phyloP scores from a whole-genome alignment of 2,888 invertebrate species.

The Dolichopus griseipennis region DNA sequence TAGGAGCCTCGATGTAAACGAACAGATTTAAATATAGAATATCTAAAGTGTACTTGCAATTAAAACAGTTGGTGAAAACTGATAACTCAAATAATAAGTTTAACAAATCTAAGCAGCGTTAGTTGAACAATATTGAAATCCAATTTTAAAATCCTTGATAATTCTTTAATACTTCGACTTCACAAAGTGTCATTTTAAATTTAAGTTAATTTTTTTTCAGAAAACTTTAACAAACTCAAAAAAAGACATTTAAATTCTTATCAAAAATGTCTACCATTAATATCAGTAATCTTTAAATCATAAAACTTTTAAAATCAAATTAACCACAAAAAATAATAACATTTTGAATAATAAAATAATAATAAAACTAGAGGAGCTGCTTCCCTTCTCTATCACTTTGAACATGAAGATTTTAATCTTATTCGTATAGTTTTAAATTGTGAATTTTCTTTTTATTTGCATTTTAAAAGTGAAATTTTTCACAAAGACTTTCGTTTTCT shows the following conservation, averaged over 20 bases:
- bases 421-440: background rate
- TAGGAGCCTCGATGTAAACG: too few relatives aligned
- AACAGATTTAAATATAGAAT: too few relatives aligned
- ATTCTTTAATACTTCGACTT: too few relatives aligned
- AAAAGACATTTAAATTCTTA: background rate
- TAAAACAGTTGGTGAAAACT: too few relatives aligned
- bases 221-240: too few relatives aligned
- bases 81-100: too few relatives aligned
- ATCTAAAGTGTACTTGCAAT: too few relatives aligned
- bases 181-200: too few relatives aligned
- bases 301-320: constrained; percentile 1
- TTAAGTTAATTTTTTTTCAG: too few relatives aligned
- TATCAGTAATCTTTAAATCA: background rate
- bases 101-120: too few relatives aligned
- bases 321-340: background rate
- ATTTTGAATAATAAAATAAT: background rate
- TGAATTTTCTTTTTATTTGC: background rate
- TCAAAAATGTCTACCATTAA: background rate
- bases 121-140: too few relatives aligned
- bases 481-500: constrained; percentile 3
- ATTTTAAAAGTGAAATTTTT: background rate
- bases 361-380: background rate
- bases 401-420: background rate
- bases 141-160: too few relatives aligned
- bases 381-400: background rate